These are phyloP conservation scores for Ascaphus truei DNA, from an alignment of 2,113 vertebrate genomes.

Conservation along the genomic window DNA sequence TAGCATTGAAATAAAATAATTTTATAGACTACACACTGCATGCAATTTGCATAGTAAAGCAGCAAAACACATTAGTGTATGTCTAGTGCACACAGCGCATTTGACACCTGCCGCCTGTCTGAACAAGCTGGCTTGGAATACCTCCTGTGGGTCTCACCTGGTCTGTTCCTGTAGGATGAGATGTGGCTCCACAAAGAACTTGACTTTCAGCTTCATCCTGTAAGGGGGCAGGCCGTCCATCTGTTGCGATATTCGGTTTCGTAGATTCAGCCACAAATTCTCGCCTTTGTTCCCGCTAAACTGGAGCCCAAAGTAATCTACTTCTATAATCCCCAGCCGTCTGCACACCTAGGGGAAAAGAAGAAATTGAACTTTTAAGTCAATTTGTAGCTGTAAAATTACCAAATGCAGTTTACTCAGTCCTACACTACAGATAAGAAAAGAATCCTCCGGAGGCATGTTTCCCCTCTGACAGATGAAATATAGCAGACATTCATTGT, in stretches of 20 bases:
- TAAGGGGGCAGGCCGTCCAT: constrained; percentile 92
- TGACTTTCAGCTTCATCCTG: constrained; percentile 85
- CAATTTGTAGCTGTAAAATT: not conserved
- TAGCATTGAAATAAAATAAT: too few species aligned
- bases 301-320: constrained; percentile 96
- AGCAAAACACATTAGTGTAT: too few species aligned
- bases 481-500: too few species aligned
- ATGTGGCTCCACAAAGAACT: constrained; percentile 98
- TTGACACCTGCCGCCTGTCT: too few species aligned
- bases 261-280: constrained; percentile 94
- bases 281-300: constrained; percentile 94
- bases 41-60: too few species aligned
- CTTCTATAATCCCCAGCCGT: constrained; percentile 92
- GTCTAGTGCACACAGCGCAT: too few species aligned
- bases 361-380: too few species aligned
- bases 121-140: too few species aligned
- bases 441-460: too few species aligned
- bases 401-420: too few species aligned
- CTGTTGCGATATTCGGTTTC: constrained; percentile 96
- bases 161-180: constrained; percentile 96
- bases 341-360: constrained; percentile 81
- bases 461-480: too few species aligned
- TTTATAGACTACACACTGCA: too few species aligned
- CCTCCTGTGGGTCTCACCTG: constrained; percentile 61
- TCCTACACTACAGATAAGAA: not conserved